phyloP scores from a whole-genome alignment of 2,113 vertebrate species.

The Lamprotornis superbus region DNA sequence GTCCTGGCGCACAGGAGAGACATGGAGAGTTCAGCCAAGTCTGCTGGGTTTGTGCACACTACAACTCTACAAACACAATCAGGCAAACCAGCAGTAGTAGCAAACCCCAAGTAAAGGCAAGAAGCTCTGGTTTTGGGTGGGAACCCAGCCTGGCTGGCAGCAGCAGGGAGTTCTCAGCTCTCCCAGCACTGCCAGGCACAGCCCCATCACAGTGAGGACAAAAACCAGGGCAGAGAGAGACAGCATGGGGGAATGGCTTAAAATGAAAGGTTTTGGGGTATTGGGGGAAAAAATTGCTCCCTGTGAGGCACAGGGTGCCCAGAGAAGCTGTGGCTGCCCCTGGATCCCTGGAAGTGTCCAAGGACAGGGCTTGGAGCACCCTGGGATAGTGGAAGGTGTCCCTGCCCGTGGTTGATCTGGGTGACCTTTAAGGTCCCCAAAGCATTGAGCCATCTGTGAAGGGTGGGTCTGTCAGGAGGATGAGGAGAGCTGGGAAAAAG shows the following conservation, averaged over 20 bases:
- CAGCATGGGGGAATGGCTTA: not conserved
- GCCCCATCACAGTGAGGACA: not conserved
- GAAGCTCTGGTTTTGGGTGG: not conserved
- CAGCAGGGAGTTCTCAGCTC: not conserved
- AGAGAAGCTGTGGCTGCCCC: not conserved
- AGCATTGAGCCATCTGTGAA: not conserved
- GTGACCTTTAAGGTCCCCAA: not conserved
- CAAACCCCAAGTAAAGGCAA: not conserved
- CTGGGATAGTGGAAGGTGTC: not conserved
- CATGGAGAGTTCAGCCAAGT: not conserved
- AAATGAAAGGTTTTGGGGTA: fast-evolving
- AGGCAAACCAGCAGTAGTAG: not conserved
- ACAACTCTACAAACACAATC: not conserved
- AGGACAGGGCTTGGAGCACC: not conserved
- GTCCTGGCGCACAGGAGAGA: not conserved
- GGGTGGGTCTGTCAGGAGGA: not conserved
- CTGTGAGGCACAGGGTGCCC: fast-evolving
- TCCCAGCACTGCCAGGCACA: not conserved
- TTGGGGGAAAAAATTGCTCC: fast-evolving
- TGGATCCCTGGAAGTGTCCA: not conserved
- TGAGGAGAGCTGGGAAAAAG: not conserved
- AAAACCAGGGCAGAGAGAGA: not conserved
- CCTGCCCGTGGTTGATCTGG: not conserved
- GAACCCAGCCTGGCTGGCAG: not conserved
- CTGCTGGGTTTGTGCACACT: not conserved